These are phyloP conservation scores for Rattus norvegicus DNA, from an alignment of 2,113 vertebrate species.

Conservation along the genomic window DNA sequence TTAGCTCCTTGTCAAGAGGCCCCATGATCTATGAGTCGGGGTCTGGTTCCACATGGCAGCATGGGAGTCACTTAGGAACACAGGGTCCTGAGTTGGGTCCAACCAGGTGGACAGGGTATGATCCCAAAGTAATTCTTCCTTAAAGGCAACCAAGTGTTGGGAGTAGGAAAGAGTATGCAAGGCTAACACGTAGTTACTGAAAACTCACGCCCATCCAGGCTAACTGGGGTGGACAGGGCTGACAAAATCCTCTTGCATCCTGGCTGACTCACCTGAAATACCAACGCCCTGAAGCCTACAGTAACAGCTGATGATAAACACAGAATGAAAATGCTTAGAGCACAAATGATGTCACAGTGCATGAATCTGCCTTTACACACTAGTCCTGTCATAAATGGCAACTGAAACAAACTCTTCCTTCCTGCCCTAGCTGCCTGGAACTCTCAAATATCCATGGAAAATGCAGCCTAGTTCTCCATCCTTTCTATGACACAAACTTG, in stretches of 20 bases:
- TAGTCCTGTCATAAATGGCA: neutral
- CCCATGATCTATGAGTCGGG: neutral
- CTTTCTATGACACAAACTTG: rapidly evolving
- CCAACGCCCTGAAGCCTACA: neutral
- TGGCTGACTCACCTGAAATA: neutral
- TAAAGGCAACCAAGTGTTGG: neutral
- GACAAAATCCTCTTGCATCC: rapidly evolving
- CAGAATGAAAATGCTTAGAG: neutral
- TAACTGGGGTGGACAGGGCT: rapidly evolving
- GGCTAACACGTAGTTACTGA: rapidly evolving
- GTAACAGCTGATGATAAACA: neutral
- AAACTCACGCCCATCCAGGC: neutral
- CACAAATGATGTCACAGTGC: rapidly evolving
- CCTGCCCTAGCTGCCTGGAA: rapidly evolving
- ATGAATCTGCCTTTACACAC: neutral
- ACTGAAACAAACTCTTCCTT: neutral
- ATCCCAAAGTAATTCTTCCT: neutral
- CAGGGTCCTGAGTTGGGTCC: rapidly evolving
- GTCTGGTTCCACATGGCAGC: neutral
- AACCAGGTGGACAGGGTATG: rapidly evolving
- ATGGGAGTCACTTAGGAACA: neutral
- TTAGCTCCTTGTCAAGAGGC: rapidly evolving
- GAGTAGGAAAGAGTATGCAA: rapidly evolving
- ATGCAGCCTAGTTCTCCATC: rapidly evolving
- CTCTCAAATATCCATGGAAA: neutral